These are phyloP conservation scores for Lates calcarifer DNA, from an alignment of 2,113 vertebrate species.

Conservation along the genomic window DNA sequence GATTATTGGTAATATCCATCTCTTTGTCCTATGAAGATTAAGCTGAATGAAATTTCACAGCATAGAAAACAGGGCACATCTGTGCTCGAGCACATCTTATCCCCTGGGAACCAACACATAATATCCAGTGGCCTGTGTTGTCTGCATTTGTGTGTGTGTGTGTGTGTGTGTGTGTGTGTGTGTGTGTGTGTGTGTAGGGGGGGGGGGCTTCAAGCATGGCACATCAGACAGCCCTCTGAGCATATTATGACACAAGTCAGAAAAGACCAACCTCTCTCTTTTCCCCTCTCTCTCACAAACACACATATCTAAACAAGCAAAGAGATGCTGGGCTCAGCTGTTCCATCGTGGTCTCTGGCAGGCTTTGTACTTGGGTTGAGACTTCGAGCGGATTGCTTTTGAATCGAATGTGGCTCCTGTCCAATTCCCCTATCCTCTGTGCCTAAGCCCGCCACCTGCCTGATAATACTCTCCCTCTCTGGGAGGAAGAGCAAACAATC, in stretches of 20 bases:
- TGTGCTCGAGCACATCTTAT: slow-evolving; percentile 25
- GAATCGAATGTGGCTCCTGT: slow-evolving; percentile 48
- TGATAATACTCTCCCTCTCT: slow-evolving; percentile 20
- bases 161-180: not conserved
- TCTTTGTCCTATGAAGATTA: not conserved
- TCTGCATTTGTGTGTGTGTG: not conserved
- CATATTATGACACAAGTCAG: slow-evolving; percentile 53
- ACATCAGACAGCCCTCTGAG: slow-evolving; percentile 8
- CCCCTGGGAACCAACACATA: slow-evolving; percentile 10
- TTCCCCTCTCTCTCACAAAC: slow-evolving; percentile 1
- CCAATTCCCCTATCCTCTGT: slow-evolving; percentile 35
- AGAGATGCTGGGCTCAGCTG: slow-evolving; percentile 48
- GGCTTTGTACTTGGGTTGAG: slow-evolving; percentile 19
- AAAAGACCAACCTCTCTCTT: not conserved
- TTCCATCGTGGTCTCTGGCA: slow-evolving; percentile 27
- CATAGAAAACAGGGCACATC: slow-evolving; percentile 20
- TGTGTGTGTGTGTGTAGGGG: not conserved
- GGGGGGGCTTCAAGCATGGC: not conserved
- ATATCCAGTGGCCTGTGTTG: slow-evolving; percentile 19
- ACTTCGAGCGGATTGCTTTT: slow-evolving; percentile 41
- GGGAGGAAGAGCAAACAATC: slow-evolving; percentile 36
- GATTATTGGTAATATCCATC: not conserved
- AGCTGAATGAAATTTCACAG: slow-evolving; percentile 16
- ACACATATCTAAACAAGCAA: slow-evolving; percentile 24
- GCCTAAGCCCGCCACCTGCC: slow-evolving; percentile 50